Percentiles rank a stretch among this genome's conserved stretches.
Evolutionary conservation across 2,113 vertebrate species (phyloP).

Genomic region (human (Homo sapiens)): DNA sequence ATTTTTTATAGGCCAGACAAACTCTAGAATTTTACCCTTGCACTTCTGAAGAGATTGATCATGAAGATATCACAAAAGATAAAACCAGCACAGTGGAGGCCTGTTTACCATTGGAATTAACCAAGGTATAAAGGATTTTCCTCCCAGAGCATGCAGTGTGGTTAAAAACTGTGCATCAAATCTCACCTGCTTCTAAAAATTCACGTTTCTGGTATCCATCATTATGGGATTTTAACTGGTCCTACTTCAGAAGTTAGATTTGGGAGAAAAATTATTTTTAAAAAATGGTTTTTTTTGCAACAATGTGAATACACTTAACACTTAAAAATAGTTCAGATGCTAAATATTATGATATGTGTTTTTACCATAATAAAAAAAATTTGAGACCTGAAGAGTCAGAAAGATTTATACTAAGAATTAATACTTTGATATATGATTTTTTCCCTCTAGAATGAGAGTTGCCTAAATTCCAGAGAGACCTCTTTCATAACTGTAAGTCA

Average conservation of each 20-base stretch:
- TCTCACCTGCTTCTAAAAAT: neutral
- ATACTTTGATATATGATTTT: neutral
- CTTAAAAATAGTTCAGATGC: neutral
- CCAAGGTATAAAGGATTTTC: slow-evolving; percentile 31
- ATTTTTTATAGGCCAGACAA: slow-evolving; percentile 61
- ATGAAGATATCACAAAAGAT: slow-evolving; percentile 78
- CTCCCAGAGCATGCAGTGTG: neutral
- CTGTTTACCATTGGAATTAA: slow-evolving; percentile 71
- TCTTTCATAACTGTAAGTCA: slow-evolving; percentile 32
- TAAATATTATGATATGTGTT: neutral
- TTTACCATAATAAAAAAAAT: neutral
- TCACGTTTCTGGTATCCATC: neutral
- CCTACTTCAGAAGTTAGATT: neutral
- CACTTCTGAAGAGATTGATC: slow-evolving; percentile 67
- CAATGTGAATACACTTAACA: neutral
- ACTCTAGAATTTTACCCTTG: slow-evolving; percentile 74
- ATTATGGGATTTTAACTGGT: neutral
- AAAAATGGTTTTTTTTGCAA: neutral
- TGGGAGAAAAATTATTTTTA: neutral
- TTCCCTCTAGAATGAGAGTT: slow-evolving; percentile 73
- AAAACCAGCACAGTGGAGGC: slow-evolving; percentile 73
- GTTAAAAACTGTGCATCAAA: neutral
- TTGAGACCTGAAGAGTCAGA: neutral
- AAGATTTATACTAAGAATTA: slow-evolving; percentile 18
- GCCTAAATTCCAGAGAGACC: slow-evolving; percentile 64